Evolutionary conservation across 2,797 vertebrate species (phyloP), one percentile per base, ranked within the genome.

Genomic region (Chelon auratus): DNA sequence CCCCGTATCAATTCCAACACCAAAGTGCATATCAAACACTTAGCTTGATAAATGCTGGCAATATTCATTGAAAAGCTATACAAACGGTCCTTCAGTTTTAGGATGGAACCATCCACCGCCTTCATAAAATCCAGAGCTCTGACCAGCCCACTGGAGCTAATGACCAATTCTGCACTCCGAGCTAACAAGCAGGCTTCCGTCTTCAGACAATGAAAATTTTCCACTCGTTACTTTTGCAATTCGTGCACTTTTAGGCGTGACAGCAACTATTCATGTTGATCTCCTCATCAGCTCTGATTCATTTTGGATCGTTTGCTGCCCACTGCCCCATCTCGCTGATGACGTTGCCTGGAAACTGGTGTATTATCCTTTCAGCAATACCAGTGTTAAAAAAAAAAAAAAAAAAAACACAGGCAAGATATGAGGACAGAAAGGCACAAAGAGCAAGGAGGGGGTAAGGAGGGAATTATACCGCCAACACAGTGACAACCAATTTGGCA

Each of bases 401-500:
- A n/a, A 9, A 68, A 63, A 57, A 67, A 45, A 65, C 80, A 59
- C 60, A 63, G 68, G 55, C 66, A 51, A 72, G 54, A 77, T 37
- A 33, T 37, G 45, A 60, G 43, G 48, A 45, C 52, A 58, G 74
- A 75, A 47, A 69, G 66, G 70, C 52, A 72, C 54, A 70, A 48
- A 63, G 70, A 80, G 60, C 36, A 65, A 56, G 39, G 40, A 55
- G 15, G 45, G 43, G 59, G 24, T 40, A 54, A 72, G 53, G 51
- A 58, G 78, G 59, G 42, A 74, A 81, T 81, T 26, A 80, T 26
- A 78, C 67, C 22, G 64, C 72, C 69, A 82, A 84, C 77, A 81
- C 72, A 68, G 59, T 78, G 78, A 89, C 79, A 88, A 84, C 72
- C 70, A 79, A 73, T 90, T 85, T 86, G 77, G 81, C 68, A 76